Evolutionary conservation across 30 jellyfish, hydroid and myxozoan species (phyloP).

Genomic region (Chironex yamaguchii): DNA sequence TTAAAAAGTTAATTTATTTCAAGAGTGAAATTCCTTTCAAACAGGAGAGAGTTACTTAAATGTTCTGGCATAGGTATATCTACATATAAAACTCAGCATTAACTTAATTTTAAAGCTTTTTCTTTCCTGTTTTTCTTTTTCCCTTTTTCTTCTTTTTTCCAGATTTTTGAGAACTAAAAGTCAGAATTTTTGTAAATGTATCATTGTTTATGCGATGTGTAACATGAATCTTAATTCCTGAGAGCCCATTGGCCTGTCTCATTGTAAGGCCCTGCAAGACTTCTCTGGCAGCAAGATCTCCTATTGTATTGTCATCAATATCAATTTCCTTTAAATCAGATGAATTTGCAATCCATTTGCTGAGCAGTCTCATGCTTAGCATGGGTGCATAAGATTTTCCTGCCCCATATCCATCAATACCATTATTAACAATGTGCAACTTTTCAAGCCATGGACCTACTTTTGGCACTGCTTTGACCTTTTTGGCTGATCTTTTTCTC

Average conservation of each 20-base stretch:
- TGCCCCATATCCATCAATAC: constrained; percentile 73
- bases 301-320: constrained; percentile 79
- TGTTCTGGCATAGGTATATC: too few species aligned
- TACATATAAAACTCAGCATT: too few species aligned
- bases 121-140: constrained; percentile 75
- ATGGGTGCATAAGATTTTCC: constrained; percentile 68
- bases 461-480: constrained; percentile 63
- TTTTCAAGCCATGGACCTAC: constrained; percentile 87
- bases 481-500: constrained; percentile 37
- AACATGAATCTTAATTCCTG: constrained; percentile 47
- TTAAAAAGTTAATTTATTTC: too few species aligned
- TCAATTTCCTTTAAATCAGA: constrained; percentile 73
- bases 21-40: too few species aligned
- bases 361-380: constrained; percentile 69
- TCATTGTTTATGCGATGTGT: constrained; percentile 84
- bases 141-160: constrained; percentile 61
- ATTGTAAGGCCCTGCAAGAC: constrained; percentile 60
- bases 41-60: too few species aligned
- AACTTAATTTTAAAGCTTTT: background rate
- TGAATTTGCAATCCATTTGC: constrained; percentile 81
- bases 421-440: constrained; percentile 71
- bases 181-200: constrained; percentile 55
- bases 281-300: constrained; percentile 86
- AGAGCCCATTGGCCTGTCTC: constrained; percentile 72
- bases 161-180: constrained; percentile 65